Evolutionary conservation across 2,797 vertebrate species (phyloP).

Genomic region (Ctenochaetus hawaiiensis): DNA sequence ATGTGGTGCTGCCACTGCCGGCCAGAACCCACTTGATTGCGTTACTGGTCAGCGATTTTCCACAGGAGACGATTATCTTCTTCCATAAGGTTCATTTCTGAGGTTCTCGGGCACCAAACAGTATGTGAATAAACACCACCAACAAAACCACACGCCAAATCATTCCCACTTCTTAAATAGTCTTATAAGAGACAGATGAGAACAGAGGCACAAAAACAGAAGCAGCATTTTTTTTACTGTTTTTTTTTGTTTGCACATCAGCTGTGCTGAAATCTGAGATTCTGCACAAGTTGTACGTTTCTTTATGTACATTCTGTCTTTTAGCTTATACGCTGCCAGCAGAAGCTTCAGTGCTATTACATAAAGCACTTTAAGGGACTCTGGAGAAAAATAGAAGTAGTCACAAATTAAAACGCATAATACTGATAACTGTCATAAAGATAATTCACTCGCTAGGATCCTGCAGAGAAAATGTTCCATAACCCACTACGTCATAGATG

Average conservation of each 20-base stretch:
- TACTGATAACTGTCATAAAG: background rate
- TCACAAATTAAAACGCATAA: background rate
- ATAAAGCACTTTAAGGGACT: background rate
- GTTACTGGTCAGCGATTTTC: slow-evolving; percentile 70
- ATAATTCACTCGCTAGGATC: background rate
- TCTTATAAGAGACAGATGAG: slow-evolving; percentile 22
- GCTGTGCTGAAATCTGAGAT: background rate
- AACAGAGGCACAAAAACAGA: slow-evolving; percentile 32
- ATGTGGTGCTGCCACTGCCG: slow-evolving; percentile 40
- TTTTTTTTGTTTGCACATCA: slow-evolving; percentile 43
- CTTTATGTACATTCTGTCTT: background rate
- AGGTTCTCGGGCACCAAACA: slow-evolving; percentile 49
- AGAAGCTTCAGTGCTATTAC: background rate
- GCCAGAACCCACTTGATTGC: slow-evolving; percentile 32
- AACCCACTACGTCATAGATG: background rate
- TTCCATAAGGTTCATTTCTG: slow-evolving; percentile 44
- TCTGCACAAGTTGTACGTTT: slow-evolving; percentile 8
- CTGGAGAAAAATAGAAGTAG: background rate
- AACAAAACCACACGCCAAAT: slow-evolving; percentile 50
- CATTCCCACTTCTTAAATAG: slow-evolving; percentile 35
- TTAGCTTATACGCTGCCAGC: background rate
- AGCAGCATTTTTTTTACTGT: background rate
- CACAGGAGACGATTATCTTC: slow-evolving; percentile 64
- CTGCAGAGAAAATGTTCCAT: background rate
- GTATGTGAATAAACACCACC: slow-evolving; percentile 38